phyloP scores from a whole-genome alignment of 2,797 vertebrate species.

The Halcyon smyrnensis region DNA sequence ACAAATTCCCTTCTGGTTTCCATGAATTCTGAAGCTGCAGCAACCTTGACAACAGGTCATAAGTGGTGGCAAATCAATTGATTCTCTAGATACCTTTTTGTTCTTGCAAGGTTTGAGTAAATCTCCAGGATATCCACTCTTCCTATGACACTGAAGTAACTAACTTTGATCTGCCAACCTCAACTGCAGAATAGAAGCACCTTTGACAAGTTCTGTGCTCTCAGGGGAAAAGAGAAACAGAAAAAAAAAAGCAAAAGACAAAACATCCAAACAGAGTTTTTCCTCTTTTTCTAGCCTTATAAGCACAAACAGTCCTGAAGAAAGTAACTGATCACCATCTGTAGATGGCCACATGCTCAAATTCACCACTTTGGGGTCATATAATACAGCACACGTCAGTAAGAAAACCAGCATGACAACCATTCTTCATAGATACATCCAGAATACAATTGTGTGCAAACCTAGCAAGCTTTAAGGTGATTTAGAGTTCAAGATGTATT shows the following conservation, averaged over 20 bases:
- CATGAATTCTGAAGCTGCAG: fast-evolving
- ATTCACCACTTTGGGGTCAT: not conserved
- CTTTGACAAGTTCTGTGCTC: not conserved
- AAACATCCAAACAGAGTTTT: fast-evolving
- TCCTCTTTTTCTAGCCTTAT: not conserved
- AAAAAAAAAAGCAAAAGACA: not conserved
- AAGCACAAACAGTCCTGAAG: not conserved
- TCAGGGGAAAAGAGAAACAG: not conserved
- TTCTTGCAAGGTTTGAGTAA: not conserved
- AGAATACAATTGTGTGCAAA: not conserved
- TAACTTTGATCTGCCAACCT: not conserved
- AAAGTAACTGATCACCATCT: not conserved
- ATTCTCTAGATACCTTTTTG: not conserved
- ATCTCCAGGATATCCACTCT: not conserved
- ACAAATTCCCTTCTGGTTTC: not conserved
- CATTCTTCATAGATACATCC: not conserved
- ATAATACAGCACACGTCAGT: not conserved
- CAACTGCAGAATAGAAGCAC: not conserved
- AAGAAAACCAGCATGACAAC: not conserved
- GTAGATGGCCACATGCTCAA: not conserved
- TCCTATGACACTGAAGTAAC: not conserved
- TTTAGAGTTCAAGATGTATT: not conserved
- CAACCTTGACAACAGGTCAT: not conserved
- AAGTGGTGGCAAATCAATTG: not conserved
- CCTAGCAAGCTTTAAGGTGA: not conserved